Conservation (phyloP, 2,797 vertebrate genomes). For the Gephyroberyx darwinii region DNA sequence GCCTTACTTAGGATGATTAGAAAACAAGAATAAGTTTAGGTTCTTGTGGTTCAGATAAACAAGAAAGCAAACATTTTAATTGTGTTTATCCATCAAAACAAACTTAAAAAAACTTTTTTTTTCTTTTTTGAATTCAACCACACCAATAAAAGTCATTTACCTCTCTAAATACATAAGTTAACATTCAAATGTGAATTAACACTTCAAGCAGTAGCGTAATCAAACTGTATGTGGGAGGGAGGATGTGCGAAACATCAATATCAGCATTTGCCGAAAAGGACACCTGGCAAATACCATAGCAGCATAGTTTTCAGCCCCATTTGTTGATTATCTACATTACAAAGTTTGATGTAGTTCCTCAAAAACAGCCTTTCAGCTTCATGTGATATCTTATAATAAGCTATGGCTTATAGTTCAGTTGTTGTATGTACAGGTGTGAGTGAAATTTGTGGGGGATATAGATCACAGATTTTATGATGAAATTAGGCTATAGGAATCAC, state of each 20-base stretch:
- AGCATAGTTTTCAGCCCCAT: constrained; percentile 75
- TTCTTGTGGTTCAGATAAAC: constrained; percentile 51
- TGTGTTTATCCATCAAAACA: constrained; percentile 53
- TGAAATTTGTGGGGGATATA: not conserved
- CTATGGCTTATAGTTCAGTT: constrained; percentile 53
- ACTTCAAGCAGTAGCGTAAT: constrained; percentile 78
- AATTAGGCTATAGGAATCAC: constrained; percentile 28
- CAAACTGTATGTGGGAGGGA: constrained; percentile 53
- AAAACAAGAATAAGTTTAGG: constrained; percentile 46
- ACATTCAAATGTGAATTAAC: constrained; percentile 81
- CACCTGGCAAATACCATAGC: constrained; percentile 71
- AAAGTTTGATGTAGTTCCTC: constrained; percentile 18
- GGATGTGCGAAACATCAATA: constrained; percentile 48
- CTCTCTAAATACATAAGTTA: constrained; percentile 78
- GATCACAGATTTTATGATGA: constrained; percentile 8
- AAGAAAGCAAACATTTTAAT: constrained; percentile 61
- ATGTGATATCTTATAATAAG: constrained; percentile 23
- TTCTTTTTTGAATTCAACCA: constrained; percentile 57
- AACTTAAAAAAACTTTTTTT: constrained; percentile 49
- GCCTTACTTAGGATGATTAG: constrained; percentile 32
- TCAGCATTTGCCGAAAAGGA: constrained; percentile 44
- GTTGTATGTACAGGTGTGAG: constrained; percentile 26
- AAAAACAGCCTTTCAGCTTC: constrained; percentile 36
- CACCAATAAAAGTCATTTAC: constrained; percentile 59
- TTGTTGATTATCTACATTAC: constrained; percentile 61